Evolutionary conservation across 2,797 vertebrate genomes (phyloP).

Genomic region (Hozukius guyotensis): DNA sequence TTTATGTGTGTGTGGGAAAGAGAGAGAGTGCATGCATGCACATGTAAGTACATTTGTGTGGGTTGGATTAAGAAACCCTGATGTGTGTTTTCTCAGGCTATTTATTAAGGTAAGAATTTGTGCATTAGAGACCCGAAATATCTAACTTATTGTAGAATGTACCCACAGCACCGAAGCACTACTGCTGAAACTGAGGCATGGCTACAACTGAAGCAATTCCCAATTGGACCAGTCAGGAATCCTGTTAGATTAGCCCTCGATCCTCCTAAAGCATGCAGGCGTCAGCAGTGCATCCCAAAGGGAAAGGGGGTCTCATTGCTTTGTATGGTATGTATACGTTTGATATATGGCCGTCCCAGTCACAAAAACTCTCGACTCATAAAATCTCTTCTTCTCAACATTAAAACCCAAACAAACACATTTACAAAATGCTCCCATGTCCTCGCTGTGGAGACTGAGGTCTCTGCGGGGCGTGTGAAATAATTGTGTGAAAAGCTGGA

Average conservation of each 20-base stretch:
- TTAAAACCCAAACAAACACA: conserved; percentile 48
- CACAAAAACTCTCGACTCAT: conserved; percentile 27
- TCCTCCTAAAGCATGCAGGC: conserved; percentile 50
- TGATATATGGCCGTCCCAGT: conserved; percentile 21
- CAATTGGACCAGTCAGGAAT: conserved; percentile 46
- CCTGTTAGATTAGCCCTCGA: conserved; percentile 42
- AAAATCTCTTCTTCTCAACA: conserved; percentile 40
- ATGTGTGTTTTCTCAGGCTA: conserved; percentile 50
- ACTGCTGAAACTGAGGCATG: conserved; percentile 9
- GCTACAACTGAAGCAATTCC: conserved; percentile 38
- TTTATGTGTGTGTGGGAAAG: neutral
- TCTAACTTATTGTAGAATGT: conserved; percentile 28
- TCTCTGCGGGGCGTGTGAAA: conserved; percentile 68
- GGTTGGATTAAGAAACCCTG: conserved; percentile 40
- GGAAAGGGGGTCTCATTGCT: conserved; percentile 24
- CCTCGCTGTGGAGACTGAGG: conserved; percentile 31
- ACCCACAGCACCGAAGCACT: conserved; percentile 29
- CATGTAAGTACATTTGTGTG: conserved; percentile 45
- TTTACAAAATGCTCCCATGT: conserved; percentile 43
- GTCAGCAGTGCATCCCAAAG: conserved; percentile 38
- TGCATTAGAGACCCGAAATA: conserved; percentile 31
- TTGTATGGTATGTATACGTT: conserved; percentile 29
- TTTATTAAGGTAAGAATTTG: conserved; percentile 48
- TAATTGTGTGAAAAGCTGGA: conserved; percentile 61
- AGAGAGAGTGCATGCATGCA: conserved; percentile 30